Percentiles rank a stretch among this genome's conserved stretches.
phyloP scores from a whole-genome alignment of 2,888 invertebrate species.

The Archips xylosteana region DNA sequence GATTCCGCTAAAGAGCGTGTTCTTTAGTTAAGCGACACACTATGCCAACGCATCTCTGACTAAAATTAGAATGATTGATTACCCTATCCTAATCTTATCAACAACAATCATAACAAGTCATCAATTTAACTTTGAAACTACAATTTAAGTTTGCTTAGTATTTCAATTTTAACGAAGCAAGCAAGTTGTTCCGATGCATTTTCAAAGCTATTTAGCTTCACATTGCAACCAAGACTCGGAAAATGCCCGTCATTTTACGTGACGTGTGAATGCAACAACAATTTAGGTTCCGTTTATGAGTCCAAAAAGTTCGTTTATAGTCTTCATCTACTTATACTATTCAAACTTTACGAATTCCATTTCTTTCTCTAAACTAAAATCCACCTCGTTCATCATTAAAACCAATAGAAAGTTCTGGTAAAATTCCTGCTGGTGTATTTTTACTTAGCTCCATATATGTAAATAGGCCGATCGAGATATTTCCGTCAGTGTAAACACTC shows the following conservation, averaged over 20 bases:
- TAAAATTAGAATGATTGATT: slow-evolving; percentile 22
- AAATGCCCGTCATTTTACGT: no score
- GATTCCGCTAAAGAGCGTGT: not conserved
- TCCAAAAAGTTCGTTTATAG: no score
- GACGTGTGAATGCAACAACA: no score
- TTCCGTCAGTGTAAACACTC: slow-evolving; percentile 37
- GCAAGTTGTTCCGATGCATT: not conserved
- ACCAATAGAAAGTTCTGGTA: slow-evolving; percentile 26
- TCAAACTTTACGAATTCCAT: not conserved
- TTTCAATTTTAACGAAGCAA: not conserved
- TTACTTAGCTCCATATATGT: slow-evolving; percentile 26
- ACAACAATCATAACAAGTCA: slow-evolving; percentile 6
- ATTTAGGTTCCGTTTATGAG: no score
- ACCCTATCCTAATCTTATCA: slow-evolving; percentile 25
- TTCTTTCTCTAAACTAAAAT: not conserved
- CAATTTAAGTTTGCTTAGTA: not conserved
- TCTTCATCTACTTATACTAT: no score
- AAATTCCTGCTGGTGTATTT: slow-evolving; percentile 21
- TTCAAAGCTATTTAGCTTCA: not conserved
- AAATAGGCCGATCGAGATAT: slow-evolving; percentile 38
- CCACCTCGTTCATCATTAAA: not conserved
- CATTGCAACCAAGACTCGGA: no score
- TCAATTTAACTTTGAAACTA: slow-evolving; percentile 1
- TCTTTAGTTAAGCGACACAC: slow-evolving; percentile 10
- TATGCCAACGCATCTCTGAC: not conserved